A percentile compares a stretch with the other conserved stretches of the same genome.
These are phyloP conservation scores for Lasioglossum lativentre DNA, from an alignment of 2,888 invertebrate species.

Conservation along the genomic window DNA sequence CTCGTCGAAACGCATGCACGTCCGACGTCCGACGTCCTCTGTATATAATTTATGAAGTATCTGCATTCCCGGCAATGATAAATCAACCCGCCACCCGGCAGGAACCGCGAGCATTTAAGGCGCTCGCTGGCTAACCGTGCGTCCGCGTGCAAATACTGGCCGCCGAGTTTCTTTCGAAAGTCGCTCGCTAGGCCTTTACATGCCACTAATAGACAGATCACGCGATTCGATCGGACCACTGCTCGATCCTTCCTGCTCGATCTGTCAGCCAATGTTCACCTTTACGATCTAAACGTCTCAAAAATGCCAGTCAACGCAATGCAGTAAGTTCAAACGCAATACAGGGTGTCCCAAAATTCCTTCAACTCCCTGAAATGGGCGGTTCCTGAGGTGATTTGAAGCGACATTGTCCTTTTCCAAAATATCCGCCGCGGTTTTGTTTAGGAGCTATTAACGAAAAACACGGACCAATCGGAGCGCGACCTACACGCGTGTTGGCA, in stretches of 20 bases:
- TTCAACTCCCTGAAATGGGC: no score
- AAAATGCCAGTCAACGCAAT: not conserved
- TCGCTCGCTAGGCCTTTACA: not conserved
- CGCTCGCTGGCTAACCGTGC: slow-evolving; percentile 43
- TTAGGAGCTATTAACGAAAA: no score
- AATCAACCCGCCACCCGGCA: slow-evolving; percentile 82
- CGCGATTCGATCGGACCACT: slow-evolving; percentile 21
- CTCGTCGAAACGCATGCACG: slow-evolving; percentile 74
- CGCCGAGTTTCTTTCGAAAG: slow-evolving; percentile 37
- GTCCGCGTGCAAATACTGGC: slow-evolving; percentile 43
- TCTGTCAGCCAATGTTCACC: not conserved
- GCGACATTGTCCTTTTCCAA: no score
- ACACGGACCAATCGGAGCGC: no score
- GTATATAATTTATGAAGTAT: slow-evolving; percentile 84
- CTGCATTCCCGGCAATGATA: slow-evolving; percentile 82
- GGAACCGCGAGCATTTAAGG: slow-evolving; percentile 71
- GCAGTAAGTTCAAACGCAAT: no score
- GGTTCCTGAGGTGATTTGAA: no score
- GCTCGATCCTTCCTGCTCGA: not conserved
- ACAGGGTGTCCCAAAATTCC: no score
- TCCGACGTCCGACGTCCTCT: slow-evolving; percentile 77
- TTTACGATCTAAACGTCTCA: not conserved
- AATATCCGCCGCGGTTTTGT: no score
- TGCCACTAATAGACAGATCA: slow-evolving; percentile 44
- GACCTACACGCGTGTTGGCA: no score